Evolutionary conservation across 2,113 vertebrate genomes (phyloP).

Genomic region (Podiceps cristatus): DNA sequence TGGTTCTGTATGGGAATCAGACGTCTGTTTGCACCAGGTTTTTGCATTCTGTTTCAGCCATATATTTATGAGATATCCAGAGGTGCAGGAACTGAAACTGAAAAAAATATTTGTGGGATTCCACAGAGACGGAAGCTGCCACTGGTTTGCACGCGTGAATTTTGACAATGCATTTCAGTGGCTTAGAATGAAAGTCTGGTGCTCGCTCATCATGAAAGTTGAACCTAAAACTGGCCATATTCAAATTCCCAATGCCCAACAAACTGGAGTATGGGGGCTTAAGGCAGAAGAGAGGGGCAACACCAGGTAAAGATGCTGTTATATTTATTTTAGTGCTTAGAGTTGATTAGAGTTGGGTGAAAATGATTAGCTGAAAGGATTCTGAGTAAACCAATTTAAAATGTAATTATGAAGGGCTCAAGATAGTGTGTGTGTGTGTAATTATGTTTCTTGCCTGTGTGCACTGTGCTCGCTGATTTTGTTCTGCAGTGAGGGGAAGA

Average conservation of each 20-base stretch:
- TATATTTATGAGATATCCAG: slow-evolving; percentile 15
- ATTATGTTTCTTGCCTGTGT: slow-evolving; percentile 54
- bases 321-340: slow-evolving; percentile 10
- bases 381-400: slow-evolving; percentile 51
- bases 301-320: slow-evolving; percentile 9
- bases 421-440: slow-evolving; percentile 27
- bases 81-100: background rate
- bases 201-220: slow-evolving; percentile 14
- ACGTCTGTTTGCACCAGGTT: background rate
- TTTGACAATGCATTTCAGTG: background rate
- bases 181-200: slow-evolving; percentile 23
- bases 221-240: background rate
- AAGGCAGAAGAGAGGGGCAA: background rate
- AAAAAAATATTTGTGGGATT: slow-evolving; percentile 43
- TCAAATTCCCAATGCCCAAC: background rate
- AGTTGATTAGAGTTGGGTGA: slow-evolving; percentile 30
- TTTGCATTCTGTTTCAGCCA: slow-evolving; percentile 12
- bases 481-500: background rate
- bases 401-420: slow-evolving; percentile 43
- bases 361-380: slow-evolving; percentile 36
- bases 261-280: background rate
- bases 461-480: slow-evolving; percentile 9
- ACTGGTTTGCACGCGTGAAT: slow-evolving; percentile 42
- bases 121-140: background rate
- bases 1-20: background rate